Conservation (phyloP, 2,797 vertebrate genomes). For the Gymnopithys bicolor region DNA sequence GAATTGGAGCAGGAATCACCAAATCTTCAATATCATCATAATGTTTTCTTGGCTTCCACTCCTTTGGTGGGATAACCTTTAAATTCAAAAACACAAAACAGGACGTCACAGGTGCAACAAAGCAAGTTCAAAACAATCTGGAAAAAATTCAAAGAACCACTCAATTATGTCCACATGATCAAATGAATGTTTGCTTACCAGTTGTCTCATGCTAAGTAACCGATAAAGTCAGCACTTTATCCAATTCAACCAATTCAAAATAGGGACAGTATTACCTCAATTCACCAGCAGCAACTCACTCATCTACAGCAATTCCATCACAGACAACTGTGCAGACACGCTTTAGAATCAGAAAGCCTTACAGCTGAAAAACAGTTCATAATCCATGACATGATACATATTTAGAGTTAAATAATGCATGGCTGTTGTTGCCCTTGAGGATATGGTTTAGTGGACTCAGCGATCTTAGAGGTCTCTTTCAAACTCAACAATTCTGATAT, state of each 20-base stretch:
- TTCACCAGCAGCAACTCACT: not conserved
- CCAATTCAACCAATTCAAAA: not conserved
- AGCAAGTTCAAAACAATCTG: not conserved
- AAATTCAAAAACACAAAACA: slow-evolving; percentile 13
- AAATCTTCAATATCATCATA: slow-evolving; percentile 95
- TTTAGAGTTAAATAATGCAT: not conserved
- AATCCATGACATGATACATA: not conserved
- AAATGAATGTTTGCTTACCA: not conserved
- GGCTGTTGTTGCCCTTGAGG: not conserved
- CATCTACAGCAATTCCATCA: not conserved
- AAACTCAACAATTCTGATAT: not conserved
- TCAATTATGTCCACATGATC: not conserved
- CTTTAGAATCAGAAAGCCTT: not conserved
- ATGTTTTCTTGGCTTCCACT: slow-evolving; percentile 92
- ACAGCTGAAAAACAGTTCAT: not conserved
- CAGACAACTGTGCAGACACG: not conserved
- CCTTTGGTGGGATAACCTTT: slow-evolving; percentile 92
- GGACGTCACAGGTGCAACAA: not conserved
- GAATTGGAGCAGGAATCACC: slow-evolving; percentile 94
- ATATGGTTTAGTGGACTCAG: not conserved
- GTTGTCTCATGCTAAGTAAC: not conserved
- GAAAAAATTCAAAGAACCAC: not conserved
- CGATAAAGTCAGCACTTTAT: not conserved
- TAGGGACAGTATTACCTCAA: accelerated
- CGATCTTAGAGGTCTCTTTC: not conserved